Base-by-base conservation (phyloP, 2,113 vertebrate species). In the Tiliqua scincoides region DNA sequence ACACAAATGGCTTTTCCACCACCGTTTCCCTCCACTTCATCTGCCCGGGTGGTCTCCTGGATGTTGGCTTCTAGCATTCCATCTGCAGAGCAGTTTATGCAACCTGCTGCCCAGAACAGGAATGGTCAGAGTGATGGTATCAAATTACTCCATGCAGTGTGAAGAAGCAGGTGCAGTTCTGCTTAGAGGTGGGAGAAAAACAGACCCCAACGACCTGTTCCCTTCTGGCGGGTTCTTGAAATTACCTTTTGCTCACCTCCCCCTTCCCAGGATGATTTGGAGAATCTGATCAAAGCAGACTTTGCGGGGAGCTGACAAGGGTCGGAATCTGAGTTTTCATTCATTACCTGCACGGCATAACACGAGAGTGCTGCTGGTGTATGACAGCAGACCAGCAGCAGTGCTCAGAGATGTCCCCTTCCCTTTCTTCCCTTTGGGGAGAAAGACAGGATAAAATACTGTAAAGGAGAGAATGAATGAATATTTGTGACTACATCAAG, bases 1-100 rank as follows among this genome's bases (percentile, higher is more conserved):
- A 75, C 20, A 68, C 92, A 87, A 91, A 91, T 92, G 90, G 89
- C 90, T 93, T 93, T 93, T 62, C 82, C 90, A 85, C 92, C 90
- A 92, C 52, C 0, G 0, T 70, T 93, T 88, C 85, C 68, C 14
- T 74, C 68, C 12, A 21, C 86, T 94, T 95, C 90, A 93, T 95
- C 94, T 92, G 82, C 0, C 2, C 91, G 92, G 91, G 92, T 95
- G 92, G 94, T 79, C 91, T 78, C 65, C 89, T 80, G 43, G 15
- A 91, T 79, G 35, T 89, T 75, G 86, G 83, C 54, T 77, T 81
- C 85, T 77, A 21, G 89, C 30, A 35, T 82, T 82, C 85, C 84
- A 37, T 89, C 86, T 92, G 88, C 85, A 85, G 79, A 21, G 52
- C 85, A 62, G 54, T 62, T 93, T 91, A 72, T 80, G 72, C n/a